Percentiles rank a stretch among this genome's conserved stretches.
Evolutionary conservation across 2,888 invertebrate genomes (phyloP).

Genomic region (Rugalucina vietnamica): DNA sequence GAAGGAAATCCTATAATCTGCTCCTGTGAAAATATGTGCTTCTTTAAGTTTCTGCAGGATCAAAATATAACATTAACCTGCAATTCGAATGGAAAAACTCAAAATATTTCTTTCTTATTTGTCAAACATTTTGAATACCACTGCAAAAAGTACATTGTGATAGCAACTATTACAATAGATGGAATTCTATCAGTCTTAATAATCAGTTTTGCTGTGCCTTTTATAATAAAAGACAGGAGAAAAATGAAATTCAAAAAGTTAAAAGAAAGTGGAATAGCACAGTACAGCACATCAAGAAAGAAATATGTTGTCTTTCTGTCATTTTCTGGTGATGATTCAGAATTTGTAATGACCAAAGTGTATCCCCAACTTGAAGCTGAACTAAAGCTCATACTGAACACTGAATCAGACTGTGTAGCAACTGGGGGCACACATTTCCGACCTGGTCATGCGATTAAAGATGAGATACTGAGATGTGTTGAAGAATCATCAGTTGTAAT

Average conservation of each 20-base stretch:
- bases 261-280: not conserved
- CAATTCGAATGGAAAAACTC: not conserved
- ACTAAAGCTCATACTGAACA: not conserved
- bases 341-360: slow-evolving; percentile 1
- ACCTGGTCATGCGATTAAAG: not conserved
- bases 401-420: not conserved
- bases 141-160: not conserved
- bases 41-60: not conserved
- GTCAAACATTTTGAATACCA: not conserved
- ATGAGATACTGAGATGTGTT: not conserved
- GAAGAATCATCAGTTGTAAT: not conserved
- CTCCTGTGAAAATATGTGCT: not conserved
- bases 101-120: not conserved
- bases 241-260: not conserved
- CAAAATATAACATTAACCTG: not conserved
- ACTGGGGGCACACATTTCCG: not conserved
- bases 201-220: not conserved
- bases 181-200: not conserved
- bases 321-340: slow-evolving; percentile 1
- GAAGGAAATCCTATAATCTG: not conserved
- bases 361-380: not conserved
- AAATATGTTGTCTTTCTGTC: not conserved
- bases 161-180: not conserved
- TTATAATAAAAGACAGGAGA: not conserved
- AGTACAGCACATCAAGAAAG: not conserved